These are phyloP conservation scores for Sialia sialis DNA, from an alignment of 2,113 vertebrate genomes.

Conservation along the genomic window DNA sequence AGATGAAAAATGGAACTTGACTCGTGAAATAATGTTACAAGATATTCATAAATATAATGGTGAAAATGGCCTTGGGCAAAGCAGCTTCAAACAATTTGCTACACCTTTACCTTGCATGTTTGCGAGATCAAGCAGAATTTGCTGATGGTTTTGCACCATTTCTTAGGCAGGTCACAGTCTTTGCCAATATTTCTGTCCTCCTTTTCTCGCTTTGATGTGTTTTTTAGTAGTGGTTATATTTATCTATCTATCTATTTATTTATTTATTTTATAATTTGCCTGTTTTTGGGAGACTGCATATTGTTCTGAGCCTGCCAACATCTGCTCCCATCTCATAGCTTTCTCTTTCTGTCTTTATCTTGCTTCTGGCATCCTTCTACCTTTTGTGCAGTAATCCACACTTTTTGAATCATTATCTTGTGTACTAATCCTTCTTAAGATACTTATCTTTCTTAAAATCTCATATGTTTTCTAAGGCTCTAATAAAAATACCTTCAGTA, in stretches of 20 bases:
- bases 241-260: too few relatives aligned
- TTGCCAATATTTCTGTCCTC: neutral
- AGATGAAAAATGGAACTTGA: neutral
- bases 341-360: neutral
- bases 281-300: neutral
- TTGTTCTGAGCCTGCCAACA: neutral
- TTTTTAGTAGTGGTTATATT: neutral
- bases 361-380: constrained; percentile 1
- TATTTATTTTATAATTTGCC: neutral
- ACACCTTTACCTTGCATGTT: neutral
- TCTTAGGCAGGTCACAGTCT: neutral
- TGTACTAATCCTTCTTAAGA: neutral
- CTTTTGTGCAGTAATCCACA: neutral
- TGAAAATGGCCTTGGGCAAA: neutral
- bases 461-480: neutral
- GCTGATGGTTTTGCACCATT: neutral
- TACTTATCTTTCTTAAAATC: neutral
- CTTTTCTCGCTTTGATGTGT: neutral
- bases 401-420: neutral
- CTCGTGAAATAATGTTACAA: neutral
- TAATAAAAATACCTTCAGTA: neutral
- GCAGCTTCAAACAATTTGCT: neutral
- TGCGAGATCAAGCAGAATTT: neutral
- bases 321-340: neutral
- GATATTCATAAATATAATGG: neutral